Conservation (phyloP, 2,797 vertebrate species). For the Stomatorhinus walkeri region DNA sequence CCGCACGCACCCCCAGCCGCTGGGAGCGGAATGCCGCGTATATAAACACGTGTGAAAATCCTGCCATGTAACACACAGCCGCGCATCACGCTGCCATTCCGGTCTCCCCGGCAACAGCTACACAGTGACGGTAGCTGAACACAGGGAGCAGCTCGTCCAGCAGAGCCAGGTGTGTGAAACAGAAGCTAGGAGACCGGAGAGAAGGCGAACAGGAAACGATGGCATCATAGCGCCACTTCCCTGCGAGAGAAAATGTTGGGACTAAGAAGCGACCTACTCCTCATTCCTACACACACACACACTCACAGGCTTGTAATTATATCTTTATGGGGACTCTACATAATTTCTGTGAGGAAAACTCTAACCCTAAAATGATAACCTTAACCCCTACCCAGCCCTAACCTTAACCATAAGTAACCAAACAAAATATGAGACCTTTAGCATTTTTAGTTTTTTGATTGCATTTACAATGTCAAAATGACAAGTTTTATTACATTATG, state of each 20-base stretch:
- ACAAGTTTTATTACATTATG: too few relatives aligned
- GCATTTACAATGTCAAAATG: too few relatives aligned
- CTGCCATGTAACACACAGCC: not conserved
- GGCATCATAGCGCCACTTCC: not conserved
- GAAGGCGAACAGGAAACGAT: not conserved
- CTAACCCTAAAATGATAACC: too few relatives aligned
- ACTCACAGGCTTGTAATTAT: too few relatives aligned
- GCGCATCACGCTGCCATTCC: not conserved
- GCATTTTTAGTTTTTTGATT: too few relatives aligned
- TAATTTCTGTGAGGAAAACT: too few relatives aligned
- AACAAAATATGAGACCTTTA: too few relatives aligned
- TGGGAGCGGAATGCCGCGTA: not conserved
- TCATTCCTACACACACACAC: slow-evolving; percentile 13
- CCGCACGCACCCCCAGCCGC: not conserved
- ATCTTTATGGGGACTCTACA: too few relatives aligned
- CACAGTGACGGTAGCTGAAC: not conserved
- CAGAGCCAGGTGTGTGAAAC: not conserved
- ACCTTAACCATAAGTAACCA: too few relatives aligned
- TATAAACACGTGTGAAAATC: not conserved
- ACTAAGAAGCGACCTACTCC: not conserved
- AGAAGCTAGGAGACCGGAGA: not conserved
- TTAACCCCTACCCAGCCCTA: too few relatives aligned
- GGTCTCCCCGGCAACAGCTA: not conserved
- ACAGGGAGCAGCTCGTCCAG: not conserved
- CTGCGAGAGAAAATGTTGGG: not conserved